Conservation (phyloP, 2,888 invertebrate genomes). For the Agrochola circellaris region DNA sequence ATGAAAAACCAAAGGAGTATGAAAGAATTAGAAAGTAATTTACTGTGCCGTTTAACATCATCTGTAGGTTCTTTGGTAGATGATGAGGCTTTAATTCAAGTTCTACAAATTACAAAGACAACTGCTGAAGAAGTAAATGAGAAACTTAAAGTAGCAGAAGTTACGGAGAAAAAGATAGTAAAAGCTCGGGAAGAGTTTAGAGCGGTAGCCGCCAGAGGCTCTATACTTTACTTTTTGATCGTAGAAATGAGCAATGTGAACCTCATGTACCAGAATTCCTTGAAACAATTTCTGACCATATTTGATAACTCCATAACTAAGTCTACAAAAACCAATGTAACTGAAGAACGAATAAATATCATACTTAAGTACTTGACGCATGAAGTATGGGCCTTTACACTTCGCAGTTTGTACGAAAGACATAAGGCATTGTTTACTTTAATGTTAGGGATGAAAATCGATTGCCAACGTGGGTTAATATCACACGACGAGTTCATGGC, state of each 20-base stretch:
- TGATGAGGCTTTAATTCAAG: constrained; percentile 98
- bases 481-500: constrained; percentile 98
- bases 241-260: constrained; percentile 99
- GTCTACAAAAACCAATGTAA: constrained; percentile 95
- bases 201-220: constrained; percentile 98
- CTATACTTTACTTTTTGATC: constrained; percentile 98
- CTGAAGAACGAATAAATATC: constrained; percentile 96
- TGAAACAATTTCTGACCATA: constrained; percentile 97
- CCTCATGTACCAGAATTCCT: constrained; percentile 98
- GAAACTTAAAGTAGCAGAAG: constrained; percentile 97
- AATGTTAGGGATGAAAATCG: constrained; percentile 98
- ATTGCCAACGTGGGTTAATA: constrained; percentile 95
- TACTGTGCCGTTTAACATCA: constrained; percentile 97
- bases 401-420: constrained; percentile 97
- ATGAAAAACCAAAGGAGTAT: constrained; percentile 98
- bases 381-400: constrained; percentile 98
- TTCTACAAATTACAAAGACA: constrained; percentile 95
- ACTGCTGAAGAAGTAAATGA: constrained; percentile 98
- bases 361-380: constrained; percentile 97
- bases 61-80: constrained; percentile 98
- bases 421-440: constrained; percentile 98
- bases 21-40: constrained; percentile 98
- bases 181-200: constrained; percentile 98
- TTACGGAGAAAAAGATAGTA: constrained; percentile 98
- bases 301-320: constrained; percentile 98